Base-by-base conservation (phyloP, 2,113 vertebrate species). In the Orthonyx spaldingii region DNA sequence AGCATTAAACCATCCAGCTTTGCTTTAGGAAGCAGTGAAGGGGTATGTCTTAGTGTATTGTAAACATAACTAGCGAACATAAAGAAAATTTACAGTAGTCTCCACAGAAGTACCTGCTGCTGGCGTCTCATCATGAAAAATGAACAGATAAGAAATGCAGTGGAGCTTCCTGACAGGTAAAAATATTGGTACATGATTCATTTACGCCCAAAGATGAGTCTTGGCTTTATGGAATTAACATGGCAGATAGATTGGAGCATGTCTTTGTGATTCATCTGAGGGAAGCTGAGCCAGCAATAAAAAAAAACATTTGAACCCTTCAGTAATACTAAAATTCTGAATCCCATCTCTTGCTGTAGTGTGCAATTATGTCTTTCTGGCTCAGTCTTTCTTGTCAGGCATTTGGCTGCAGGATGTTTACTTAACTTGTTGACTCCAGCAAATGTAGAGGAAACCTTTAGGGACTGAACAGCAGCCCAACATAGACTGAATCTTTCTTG, bases 11-110 rank as follows among this genome's bases (percentile, higher is more conserved):
- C 91, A 96, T 74, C 55, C 57, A 90, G 95, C 97, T 98, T 97
- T 97, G 96, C 97, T 96, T 98, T 98, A 98, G 98, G 98, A 97
- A 86, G 98, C 97, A 75, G 92, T 93, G 33, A 98, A 98, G 81
- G 72, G 95, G 72, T 79, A 97, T 97, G 16, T 95, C 97, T 95
- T 97, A 97, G 33, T 92, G n/a, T 16, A 82, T 88, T 80, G 76
- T 93, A 64, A 65, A 71, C 2, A 0, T 95, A 86, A 94, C 41
- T 89, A 93, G 90, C 90, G 55, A 30, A 93, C 80, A 50, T 74
- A 87, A 81, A 75, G 80, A 63, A 86, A 83, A 81, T 55, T 57
- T 59, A 23, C 70, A 74, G 75, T 91, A 86, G 87, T 91, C 50
- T 87, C 57, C 72, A 81, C 81, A 80, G 76, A 94, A 80, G 55